Conservation (phyloP, 2,797 vertebrate genomes). For the Lates japonicus region DNA sequence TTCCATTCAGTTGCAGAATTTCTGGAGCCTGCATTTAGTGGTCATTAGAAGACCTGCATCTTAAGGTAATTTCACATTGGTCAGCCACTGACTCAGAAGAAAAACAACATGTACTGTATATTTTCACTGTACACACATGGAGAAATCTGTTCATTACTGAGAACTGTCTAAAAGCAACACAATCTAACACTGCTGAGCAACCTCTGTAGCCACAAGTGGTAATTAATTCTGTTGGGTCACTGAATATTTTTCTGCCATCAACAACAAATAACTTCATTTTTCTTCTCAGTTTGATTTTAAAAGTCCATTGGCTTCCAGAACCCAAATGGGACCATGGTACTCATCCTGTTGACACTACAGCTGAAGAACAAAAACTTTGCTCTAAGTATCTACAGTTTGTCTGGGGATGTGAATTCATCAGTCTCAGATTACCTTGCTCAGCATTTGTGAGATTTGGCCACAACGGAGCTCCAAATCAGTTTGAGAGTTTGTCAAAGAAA, state of each 20-base stretch:
- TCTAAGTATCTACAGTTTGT: constrained; percentile 25
- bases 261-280: too few species aligned
- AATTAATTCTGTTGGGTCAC: too few species aligned
- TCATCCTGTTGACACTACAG: constrained; percentile 9
- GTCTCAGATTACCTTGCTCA: constrained; percentile 32
- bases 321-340: background rate
- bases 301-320: too few species aligned
- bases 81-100: background rate
- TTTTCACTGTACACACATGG: background rate
- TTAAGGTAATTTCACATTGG: background rate
- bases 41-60: background rate
- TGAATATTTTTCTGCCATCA: too few species aligned
- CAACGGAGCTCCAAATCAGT: constrained; percentile 42
- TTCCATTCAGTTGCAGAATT: background rate
- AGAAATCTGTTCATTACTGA: background rate
- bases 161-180: background rate
- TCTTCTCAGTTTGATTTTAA: too few species aligned
- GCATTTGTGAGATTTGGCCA: constrained; percentile 42
- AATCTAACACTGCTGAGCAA: too few species aligned
- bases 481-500: constrained; percentile 12
- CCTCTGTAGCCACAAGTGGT: too few species aligned
- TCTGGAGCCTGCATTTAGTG: background rate
- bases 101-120: background rate
- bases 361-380: constrained; percentile 24
- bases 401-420: constrained; percentile 33